These are phyloP conservation scores for Vulpes vulpes DNA, from an alignment of 2,113 vertebrate species.

Conservation along the genomic window DNA sequence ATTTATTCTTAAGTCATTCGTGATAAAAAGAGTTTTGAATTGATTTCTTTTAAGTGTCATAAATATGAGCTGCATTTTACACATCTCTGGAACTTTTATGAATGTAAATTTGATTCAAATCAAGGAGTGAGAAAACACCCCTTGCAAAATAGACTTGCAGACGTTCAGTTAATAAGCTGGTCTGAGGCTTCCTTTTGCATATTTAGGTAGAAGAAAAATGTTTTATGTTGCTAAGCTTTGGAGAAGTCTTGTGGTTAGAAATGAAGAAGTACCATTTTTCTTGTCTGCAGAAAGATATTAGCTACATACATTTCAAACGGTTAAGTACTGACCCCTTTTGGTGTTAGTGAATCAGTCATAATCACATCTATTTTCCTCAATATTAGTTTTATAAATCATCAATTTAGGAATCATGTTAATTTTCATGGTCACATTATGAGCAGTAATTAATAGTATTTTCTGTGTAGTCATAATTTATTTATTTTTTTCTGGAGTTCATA, in stretches of 20 bases:
- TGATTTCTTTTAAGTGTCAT: constrained; percentile 42
- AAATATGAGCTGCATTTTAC: background rate
- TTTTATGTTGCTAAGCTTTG: background rate
- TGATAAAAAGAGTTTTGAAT: constrained; percentile 45
- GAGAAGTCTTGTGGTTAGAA: background rate
- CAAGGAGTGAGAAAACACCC: background rate
- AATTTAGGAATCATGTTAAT: background rate
- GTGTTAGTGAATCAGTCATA: background rate
- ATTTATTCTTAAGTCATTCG: background rate
- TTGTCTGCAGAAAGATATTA: background rate
- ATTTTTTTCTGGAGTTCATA: background rate
- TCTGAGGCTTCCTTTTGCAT: background rate
- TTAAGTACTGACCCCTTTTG: background rate
- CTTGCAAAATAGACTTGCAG: background rate
- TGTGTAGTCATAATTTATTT: background rate
- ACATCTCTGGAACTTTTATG: background rate
- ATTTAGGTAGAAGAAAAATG: background rate
- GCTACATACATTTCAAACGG: background rate
- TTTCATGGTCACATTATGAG: background rate
- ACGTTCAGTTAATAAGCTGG: background rate
- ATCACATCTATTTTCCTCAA: background rate
- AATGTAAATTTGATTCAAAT: constrained; percentile 24
- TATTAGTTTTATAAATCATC: background rate
- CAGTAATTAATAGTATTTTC: background rate
- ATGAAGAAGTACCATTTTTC: background rate